These are phyloP conservation scores for Petrocephalus microphthalmus DNA, from an alignment of 2,113 vertebrate genomes.

Conservation along the genomic window DNA sequence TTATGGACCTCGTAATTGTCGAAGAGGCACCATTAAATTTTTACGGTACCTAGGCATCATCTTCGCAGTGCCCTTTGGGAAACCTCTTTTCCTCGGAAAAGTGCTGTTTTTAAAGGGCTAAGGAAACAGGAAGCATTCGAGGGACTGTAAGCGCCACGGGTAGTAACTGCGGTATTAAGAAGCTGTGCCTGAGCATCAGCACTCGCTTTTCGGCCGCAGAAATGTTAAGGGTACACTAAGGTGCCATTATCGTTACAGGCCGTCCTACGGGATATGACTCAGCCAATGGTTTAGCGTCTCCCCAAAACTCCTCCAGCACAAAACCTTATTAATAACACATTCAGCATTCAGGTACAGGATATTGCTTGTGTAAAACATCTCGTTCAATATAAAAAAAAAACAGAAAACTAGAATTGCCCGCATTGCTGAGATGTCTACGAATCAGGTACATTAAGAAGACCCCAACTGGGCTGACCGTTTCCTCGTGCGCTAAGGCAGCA, in stretches of 20 bases:
- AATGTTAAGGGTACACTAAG: background rate
- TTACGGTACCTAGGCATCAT: background rate
- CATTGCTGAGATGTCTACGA: background rate
- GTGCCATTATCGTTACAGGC: background rate
- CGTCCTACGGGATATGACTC: background rate
- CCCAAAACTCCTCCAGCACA: background rate
- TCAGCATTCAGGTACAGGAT: background rate
- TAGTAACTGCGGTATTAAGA: background rate
- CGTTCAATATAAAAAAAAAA: background rate
- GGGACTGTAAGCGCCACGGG: background rate
- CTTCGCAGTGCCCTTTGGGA: background rate
- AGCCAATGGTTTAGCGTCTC: background rate
- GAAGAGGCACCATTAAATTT: conserved; percentile 13
- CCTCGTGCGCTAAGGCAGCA: background rate
- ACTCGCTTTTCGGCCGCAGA: background rate
- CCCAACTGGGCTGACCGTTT: background rate
- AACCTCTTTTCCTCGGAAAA: conserved; percentile 1
- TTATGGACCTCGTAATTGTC: conserved; percentile 13
- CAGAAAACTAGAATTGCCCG: background rate
- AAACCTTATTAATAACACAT: background rate
- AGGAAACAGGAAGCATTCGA: background rate
- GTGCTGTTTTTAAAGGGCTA: background rate
- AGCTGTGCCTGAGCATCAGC: background rate
- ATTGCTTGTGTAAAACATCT: background rate
- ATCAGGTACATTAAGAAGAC: background rate